A percentile compares a stretch with the other conserved stretches of the same genome.
These are phyloP conservation scores for Tupiocoris notatus DNA, from an alignment of 2,888 invertebrate species.

Conservation along the genomic window DNA sequence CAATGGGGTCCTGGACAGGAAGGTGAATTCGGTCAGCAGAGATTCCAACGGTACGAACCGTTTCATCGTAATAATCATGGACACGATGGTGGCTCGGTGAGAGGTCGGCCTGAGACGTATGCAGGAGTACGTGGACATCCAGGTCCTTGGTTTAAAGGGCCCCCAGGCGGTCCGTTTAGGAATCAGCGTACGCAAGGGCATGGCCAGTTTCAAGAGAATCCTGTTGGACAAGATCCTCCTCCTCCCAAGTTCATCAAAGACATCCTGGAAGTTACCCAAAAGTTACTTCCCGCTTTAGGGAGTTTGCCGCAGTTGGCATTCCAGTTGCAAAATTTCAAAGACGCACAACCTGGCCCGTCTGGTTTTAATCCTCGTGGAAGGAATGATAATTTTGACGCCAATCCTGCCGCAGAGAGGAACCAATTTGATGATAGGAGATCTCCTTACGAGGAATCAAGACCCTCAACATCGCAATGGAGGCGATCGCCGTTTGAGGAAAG, in stretches of 20 bases:
- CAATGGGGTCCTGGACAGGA: neutral
- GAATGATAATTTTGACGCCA: neutral
- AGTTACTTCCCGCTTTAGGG: neutral
- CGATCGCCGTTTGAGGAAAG: neutral
- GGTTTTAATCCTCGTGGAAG: too few species aligned
- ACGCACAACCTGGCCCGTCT: neutral
- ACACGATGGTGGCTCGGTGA: neutral
- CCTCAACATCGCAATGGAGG: neutral
- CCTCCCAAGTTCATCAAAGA: neutral
- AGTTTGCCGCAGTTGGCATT: neutral
- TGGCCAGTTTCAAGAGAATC: neutral
- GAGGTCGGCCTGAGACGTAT: neutral
- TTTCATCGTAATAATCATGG: neutral
- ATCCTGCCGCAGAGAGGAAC: neutral
- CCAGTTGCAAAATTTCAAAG: neutral
- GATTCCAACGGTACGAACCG: neutral
- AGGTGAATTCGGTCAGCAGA: neutral
- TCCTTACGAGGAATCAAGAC: neutral
- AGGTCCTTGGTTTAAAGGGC: neutral
- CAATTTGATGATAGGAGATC: neutral
- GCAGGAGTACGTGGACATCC: neutral
- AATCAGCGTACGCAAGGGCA: neutral
- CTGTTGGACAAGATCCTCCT: neutral
- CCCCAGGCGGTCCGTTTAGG: neutral
- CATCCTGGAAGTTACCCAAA: neutral